Evolutionary conservation across 2,113 vertebrate species (phyloP), one percentile per base, ranked within the genome.

Genomic region (Silurus asotus): DNA sequence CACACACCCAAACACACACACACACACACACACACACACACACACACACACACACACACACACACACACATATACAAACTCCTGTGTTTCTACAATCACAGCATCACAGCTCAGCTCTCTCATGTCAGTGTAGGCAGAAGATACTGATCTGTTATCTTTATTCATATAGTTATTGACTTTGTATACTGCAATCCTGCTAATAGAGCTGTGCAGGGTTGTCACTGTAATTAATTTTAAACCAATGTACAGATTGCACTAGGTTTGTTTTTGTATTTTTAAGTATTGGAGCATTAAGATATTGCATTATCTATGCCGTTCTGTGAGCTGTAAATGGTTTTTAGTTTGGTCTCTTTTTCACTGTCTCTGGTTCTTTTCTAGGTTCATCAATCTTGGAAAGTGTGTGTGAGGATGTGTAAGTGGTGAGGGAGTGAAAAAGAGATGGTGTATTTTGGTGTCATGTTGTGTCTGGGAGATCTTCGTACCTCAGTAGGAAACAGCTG

Each of bases 401-500:
- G 76, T 83, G 49, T 82, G 25, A 48, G 58, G 53, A 48, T 84
- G 45, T 59, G 65, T 83, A 48, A 82, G 64, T 65, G 25, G 65
- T 53, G 45, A n/a, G 53, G 67, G 80, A 23, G 25, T 23, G n/a
- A n/a, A 45, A 69, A 20, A 23, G 58, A 55, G 48, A 65, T 23
- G 75, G 77, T 78, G 51, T 84, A 84, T 81, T 84, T 77, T 80
- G 48, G 84, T 86, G 74, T 62, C n/a, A 5, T 86, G 19, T 83
- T 67, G 65, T 62, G 70, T 79, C 67, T 88, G 82, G 82, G 86
- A 82, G 37, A 37, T 81, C 84, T 88, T 89, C 86, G 86, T 90
- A 85, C 79, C 70, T 87, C 77, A 72, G 85, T 64, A 67, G 80
- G 74, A 25, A 88, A 64, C 90, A 91, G 89, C 85, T 90, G 88